A percentile compares a stretch with the other conserved stretches of the same genome.
phyloP scores from a whole-genome alignment of 2,888 invertebrate genomes.

The Subacronicta megacephala region DNA sequence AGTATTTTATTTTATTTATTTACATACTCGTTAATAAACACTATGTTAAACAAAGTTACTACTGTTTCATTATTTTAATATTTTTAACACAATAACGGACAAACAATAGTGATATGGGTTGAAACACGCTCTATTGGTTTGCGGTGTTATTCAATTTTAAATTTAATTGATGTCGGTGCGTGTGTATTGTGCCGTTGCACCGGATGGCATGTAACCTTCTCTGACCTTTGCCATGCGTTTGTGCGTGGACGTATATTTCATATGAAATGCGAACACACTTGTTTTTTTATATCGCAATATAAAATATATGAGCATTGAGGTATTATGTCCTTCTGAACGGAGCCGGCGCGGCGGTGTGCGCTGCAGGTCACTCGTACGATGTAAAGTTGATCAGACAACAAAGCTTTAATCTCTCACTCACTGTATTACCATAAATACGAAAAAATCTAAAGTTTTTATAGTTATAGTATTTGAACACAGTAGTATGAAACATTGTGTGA shows the following conservation, averaged over 20 bases:
- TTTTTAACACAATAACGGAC: conserved; percentile 3
- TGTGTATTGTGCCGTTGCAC: conserved; percentile 8
- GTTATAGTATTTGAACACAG: too few relatives aligned
- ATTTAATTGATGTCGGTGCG: conserved; percentile 28
- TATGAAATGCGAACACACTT: conserved; percentile 21
- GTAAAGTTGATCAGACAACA: neutral
- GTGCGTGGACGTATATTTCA: conserved; percentile 40
- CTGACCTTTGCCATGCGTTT: conserved; percentile 44
- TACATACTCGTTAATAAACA: too few relatives aligned
- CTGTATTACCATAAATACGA: too few relatives aligned
- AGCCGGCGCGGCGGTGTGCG: neutral
- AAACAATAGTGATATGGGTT: neutral
- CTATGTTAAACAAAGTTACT: too few relatives aligned
- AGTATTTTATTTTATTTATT: too few relatives aligned
- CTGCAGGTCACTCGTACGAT: neutral
- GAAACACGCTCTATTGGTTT: conserved; percentile 9
- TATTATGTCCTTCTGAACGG: neutral
- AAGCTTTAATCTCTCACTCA: neutral
- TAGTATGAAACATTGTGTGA: too few relatives aligned
- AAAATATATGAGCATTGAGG: conserved; percentile 5
- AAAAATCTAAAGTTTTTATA: too few relatives aligned
- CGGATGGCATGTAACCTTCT: conserved; percentile 16
- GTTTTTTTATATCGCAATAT: conserved; percentile 32
- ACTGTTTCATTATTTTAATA: too few relatives aligned
- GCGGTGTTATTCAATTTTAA: conserved; percentile 22